A percentile compares a stretch with the other conserved stretches of the same genome.
Evolutionary conservation across 2,888 invertebrate genomes (phyloP).

Genomic region (Hirtodrosophila cameraria): DNA sequence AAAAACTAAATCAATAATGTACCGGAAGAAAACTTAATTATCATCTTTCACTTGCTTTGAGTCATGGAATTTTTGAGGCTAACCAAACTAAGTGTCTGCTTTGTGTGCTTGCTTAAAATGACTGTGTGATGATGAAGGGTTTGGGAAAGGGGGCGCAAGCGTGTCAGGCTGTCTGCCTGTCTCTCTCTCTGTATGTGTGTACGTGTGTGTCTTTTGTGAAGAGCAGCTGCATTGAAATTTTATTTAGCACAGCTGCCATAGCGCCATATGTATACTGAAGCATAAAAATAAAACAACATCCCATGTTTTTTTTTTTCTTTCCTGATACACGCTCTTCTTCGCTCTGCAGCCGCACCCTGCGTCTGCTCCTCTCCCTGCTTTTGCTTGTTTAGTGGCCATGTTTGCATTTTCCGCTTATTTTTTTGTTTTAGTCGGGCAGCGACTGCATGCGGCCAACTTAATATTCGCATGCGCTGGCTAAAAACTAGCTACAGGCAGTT

Average conservation of each 20-base stretch:
- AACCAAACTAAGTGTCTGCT: slow-evolving; percentile 27
- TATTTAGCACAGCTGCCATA: slow-evolving; percentile 64
- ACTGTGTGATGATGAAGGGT: slow-evolving; percentile 30
- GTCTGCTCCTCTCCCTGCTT: slow-evolving; percentile 8
- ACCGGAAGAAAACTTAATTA: slow-evolving; percentile 18
- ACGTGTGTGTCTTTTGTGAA: slow-evolving; percentile 17
- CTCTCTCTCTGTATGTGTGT: slow-evolving; percentile 15
- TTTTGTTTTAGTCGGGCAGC: slow-evolving; percentile 29
- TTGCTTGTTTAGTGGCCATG: slow-evolving; percentile 43
- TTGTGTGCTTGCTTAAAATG: slow-evolving; percentile 24
- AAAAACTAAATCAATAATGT: slow-evolving; percentile 48
- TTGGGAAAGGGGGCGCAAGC: slow-evolving; percentile 14
- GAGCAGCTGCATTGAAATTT: slow-evolving; percentile 63
- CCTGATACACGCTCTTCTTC: neutral
- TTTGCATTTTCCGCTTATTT: slow-evolving; percentile 35
- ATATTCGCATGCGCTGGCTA: slow-evolving; percentile 47
- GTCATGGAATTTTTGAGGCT: slow-evolving; percentile 60
- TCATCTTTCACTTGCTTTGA: slow-evolving; percentile 48
- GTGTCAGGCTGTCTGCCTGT: slow-evolving; percentile 15
- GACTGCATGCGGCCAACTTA: slow-evolving; percentile 42
- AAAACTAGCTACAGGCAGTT: slow-evolving; percentile 72
- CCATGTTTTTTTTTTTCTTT: too few species aligned
- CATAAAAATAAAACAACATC: slow-evolving; percentile 67
- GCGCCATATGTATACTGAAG: slow-evolving; percentile 24
- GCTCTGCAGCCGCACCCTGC: slow-evolving; percentile 6